These are phyloP conservation scores for Latrodectus geometricus DNA, from an alignment of 1,140 invertebrate genomes.

Conservation along the genomic window DNA sequence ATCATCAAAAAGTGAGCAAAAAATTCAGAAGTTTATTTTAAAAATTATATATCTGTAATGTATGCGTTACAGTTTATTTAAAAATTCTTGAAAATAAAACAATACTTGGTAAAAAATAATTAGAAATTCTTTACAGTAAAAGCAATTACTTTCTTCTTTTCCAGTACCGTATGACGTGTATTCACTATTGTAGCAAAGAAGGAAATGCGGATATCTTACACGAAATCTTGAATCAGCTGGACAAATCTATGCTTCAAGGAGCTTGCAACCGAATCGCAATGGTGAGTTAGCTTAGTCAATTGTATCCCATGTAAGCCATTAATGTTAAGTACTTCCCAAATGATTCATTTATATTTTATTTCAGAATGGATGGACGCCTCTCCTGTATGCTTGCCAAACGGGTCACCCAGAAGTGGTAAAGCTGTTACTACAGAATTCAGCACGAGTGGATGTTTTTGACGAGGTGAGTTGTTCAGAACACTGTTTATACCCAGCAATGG, in stretches of 20 bases:
- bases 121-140: background rate
- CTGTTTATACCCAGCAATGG: too few species aligned
- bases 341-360: constrained; percentile 54
- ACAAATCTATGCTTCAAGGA: constrained; percentile 86
- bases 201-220: constrained; percentile 95
- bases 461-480: constrained; percentile 74
- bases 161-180: constrained; percentile 76
- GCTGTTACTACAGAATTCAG: constrained; percentile 78
- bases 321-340: background rate
- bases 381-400: constrained; percentile 85
- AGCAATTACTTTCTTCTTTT: constrained; percentile 21
- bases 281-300: constrained; percentile 65
- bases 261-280: constrained; percentile 92
- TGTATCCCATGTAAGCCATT: background rate
- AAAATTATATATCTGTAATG: too few species aligned
- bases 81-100: too few species aligned
- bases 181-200: constrained; percentile 93
- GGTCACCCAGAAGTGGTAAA: constrained; percentile 75
- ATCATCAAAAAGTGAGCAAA: too few species aligned
- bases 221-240: constrained; percentile 93
- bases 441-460: constrained; percentile 98
- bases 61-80: too few species aligned
- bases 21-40: too few species aligned
- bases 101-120: too few species aligned
- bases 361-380: constrained; percentile 90